Base-by-base conservation (phyloP, 2,113 vertebrate species). In the Nanorana parkeri region DNA sequence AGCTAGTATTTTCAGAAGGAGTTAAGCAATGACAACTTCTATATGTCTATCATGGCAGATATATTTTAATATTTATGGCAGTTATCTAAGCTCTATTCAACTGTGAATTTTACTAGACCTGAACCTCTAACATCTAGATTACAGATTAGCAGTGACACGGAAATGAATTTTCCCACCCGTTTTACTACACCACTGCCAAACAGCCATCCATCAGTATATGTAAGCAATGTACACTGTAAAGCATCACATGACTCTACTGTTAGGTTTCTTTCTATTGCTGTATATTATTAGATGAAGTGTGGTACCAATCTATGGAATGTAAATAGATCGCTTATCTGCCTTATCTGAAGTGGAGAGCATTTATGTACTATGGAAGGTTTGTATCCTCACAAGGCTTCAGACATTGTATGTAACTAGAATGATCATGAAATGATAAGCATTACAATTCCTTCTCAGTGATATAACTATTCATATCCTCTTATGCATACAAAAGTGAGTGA, bases 341-440 rank as follows among this genome's bases (percentile, higher is more conserved):
- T 17, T 24, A 75, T 61, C 72, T 75, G 55, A 60, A 75, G 55
- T 75, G 72, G 72, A 61, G 26, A 75, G 72, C 52, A 75, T 61
- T 60, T 75, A 60, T 75, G 54, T 60, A 60, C 21, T 29, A 75
- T 61, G 26, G 55, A 75, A 32, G 72, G 60, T 60, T 75, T 56
- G 69, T 73, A 26, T 73, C 58, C 56, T 75, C 72, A 41, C 17
- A 41, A 32, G 41, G 28, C 10, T 60, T 29, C 56, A 60, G 32
- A 75, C 24, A 75, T 75, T 75, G 24, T 77, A 63, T 47, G 72
- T 36, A 75, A 41, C 56, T 61, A 41, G 55, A 75, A 75, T 23
- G n/a, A 75, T 60, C 72, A 36, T 61, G 21, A 64, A 28, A 5
- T 21, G 55, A 75, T 56, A 75, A 60, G 55, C 32, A 75, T 75